phyloP scores from a whole-genome alignment of 53 echinoderm and acorn worm genomes.

The Echinometra lucunter region DNA sequence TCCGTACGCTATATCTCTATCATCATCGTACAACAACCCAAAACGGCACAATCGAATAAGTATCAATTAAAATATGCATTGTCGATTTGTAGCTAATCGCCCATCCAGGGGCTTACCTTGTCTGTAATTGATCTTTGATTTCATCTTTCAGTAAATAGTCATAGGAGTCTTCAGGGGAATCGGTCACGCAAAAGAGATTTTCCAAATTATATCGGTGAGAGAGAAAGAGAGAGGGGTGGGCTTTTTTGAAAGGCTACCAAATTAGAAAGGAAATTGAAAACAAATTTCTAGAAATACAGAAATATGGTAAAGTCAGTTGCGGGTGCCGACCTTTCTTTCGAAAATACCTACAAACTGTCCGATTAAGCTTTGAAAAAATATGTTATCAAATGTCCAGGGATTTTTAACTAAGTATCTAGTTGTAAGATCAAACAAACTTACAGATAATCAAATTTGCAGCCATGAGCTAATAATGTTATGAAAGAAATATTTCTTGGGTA shows the following conservation, averaged over 20 bases:
- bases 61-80: conserved; percentile 11
- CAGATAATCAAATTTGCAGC: not conserved
- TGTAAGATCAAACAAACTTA: not conserved
- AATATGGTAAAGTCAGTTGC: too few species aligned
- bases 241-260: too few species aligned
- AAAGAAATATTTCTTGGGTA: too few species aligned
- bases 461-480: too few species aligned
- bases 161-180: not conserved
- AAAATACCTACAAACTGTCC: too few species aligned
- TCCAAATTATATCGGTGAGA: not conserved
- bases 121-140: conserved; percentile 2
- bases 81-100: not conserved
- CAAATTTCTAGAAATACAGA: not conserved
- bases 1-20: not conserved
- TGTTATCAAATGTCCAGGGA: not conserved
- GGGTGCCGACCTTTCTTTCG: too few species aligned
- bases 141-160: not conserved
- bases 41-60: not conserved
- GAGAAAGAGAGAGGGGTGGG: not conserved
- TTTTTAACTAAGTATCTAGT: not conserved
- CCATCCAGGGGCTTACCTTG: not conserved
- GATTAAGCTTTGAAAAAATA: not conserved
- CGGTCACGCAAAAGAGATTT: not conserved
- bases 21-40: not conserved
- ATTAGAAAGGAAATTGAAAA: not conserved